Evolutionary conservation across 2,888 invertebrate species (phyloP).

Genomic region (Lithophane socia): DNA sequence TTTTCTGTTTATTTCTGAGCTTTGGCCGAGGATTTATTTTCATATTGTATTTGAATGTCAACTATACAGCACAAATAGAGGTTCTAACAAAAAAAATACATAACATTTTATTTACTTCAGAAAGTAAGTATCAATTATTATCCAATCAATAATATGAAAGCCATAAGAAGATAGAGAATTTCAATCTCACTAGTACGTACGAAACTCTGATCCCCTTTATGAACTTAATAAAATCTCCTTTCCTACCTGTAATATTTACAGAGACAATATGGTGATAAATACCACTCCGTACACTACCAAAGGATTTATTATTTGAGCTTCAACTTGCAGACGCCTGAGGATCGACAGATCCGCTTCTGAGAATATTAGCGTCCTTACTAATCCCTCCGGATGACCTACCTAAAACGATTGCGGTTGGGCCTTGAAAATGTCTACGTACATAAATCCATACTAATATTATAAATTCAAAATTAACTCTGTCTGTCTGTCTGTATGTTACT

Average conservation of each 20-base stretch:
- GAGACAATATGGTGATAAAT: neutral
- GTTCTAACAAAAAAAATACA: neutral
- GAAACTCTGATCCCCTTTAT: neutral
- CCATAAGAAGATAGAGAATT: neutral
- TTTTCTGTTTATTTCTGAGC: neutral
- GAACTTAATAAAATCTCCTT: neutral
- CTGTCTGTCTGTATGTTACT: too few species aligned
- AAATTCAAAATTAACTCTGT: too few species aligned
- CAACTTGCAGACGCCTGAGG: neutral
- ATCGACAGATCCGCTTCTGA: constrained; percentile 5
- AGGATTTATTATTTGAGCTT: constrained; percentile 23
- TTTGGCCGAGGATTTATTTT: neutral
- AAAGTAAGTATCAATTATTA: neutral
- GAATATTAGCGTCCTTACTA: constrained; percentile 27
- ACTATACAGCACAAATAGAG: neutral
- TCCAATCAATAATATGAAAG: neutral
- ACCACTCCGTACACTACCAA: neutral
- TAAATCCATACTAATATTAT: too few species aligned
- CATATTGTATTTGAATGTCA: neutral
- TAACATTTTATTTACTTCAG: neutral
- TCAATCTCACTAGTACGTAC: too few species aligned
- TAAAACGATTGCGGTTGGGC: constrained; percentile 34
- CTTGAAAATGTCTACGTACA: neutral
- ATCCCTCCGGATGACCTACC: constrained; percentile 18
- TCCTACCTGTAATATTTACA: constrained; percentile 26